phyloP scores from a whole-genome alignment of 2,797 vertebrate genomes.

The Pipistrellus kuhlii region DNA sequence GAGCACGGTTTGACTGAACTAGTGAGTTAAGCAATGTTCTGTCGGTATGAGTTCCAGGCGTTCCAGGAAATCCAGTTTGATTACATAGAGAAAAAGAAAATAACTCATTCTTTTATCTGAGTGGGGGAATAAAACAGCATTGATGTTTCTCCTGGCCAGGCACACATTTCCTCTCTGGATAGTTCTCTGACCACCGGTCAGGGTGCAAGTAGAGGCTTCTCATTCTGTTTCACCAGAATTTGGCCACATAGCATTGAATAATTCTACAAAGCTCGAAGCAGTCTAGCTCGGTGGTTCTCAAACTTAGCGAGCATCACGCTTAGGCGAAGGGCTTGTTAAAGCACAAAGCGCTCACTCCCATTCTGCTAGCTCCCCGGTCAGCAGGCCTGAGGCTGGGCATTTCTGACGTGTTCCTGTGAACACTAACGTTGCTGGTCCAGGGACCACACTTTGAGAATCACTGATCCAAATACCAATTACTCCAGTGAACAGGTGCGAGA shows the following conservation, averaged over 20 bases:
- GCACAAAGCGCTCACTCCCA: background rate
- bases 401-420: background rate
- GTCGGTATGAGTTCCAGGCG: background rate
- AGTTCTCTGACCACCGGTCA: background rate
- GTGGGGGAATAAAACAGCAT: background rate
- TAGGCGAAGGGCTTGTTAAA: background rate
- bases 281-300: background rate
- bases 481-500: background rate
- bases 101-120: background rate
- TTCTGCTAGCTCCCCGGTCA: background rate
- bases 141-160: background rate
- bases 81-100: slow-evolving; percentile 5
- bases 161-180: background rate
- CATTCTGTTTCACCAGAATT: background rate
- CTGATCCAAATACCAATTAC: background rate
- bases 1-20: background rate
- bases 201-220: background rate
- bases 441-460: background rate
- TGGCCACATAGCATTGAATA: background rate
- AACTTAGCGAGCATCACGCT: background rate
- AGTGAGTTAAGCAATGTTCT: background rate
- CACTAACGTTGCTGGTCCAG: too few species aligned
- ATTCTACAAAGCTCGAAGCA: slow-evolving; percentile 5
- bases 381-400: background rate
- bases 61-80: background rate